phyloP scores from a whole-genome alignment of 1,140 invertebrate genomes.

The Antheraea mylitta region DNA sequence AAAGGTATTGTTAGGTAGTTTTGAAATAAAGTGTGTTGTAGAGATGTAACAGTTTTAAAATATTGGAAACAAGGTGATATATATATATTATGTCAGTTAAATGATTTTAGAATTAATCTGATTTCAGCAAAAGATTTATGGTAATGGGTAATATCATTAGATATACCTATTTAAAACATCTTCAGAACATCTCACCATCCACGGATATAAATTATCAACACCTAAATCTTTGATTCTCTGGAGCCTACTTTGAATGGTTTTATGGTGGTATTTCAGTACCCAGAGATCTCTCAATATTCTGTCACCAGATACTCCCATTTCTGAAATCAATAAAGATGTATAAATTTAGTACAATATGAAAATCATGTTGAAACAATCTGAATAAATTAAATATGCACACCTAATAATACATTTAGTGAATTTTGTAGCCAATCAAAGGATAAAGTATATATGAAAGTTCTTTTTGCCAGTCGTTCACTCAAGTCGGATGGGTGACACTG shows the following conservation, averaged over 20 bases:
- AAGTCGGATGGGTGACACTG: conserved; percentile 54
- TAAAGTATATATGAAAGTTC: conserved; percentile 67
- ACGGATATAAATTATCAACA: conserved; percentile 59
- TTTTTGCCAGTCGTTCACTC: conserved; percentile 53
- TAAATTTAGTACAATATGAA: conserved; percentile 11
- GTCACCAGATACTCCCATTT: conserved; percentile 60
- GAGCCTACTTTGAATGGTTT: conserved; percentile 57
- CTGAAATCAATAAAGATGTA: conserved; percentile 36
- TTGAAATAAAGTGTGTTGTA: too few species aligned
- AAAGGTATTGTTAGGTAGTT: too few species aligned
- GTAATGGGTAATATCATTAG: background rate
- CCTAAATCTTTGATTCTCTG: conserved; percentile 53
- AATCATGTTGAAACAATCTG: background rate
- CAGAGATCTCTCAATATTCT: conserved; percentile 71
- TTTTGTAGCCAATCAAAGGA: conserved; percentile 68
- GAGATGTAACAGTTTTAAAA: too few species aligned
- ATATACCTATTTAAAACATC: conserved; percentile 62
- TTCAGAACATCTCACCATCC: conserved; percentile 74
- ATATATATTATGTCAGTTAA: too few species aligned
- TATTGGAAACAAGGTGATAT: too few species aligned
- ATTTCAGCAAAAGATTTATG: too few species aligned
- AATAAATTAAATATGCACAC: conserved; percentile 30
- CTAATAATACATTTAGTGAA: conserved; percentile 61
- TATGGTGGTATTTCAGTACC: conserved; percentile 71
- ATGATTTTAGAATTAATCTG: too few species aligned